Conservation (phyloP, 2,797 vertebrate species). For the Sardinella longiceps region DNA sequence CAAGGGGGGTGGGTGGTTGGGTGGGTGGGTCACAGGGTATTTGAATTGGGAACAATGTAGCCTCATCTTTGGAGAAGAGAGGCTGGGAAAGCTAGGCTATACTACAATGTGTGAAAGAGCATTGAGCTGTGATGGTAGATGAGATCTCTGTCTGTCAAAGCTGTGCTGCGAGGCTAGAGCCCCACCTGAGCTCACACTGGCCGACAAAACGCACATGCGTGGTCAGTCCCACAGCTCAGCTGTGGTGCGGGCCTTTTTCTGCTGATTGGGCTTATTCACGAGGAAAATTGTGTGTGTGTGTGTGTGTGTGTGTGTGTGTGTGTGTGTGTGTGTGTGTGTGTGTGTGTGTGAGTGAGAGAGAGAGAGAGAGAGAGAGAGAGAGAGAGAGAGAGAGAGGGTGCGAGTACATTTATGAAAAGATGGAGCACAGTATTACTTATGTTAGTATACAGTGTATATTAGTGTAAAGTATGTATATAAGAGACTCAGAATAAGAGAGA, state of each 20-base stretch:
- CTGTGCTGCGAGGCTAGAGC: not conserved
- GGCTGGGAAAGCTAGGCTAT: not conserved
- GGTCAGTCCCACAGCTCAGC: not conserved
- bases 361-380: not conserved
- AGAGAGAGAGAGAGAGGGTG: not conserved
- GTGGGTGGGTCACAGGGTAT: no score
- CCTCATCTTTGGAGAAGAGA: not conserved
- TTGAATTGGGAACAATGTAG: not conserved
- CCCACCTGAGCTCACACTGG: not conserved
- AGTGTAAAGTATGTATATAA: no score
- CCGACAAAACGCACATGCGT: not conserved
- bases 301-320: constrained; percentile 31
- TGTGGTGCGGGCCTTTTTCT: not conserved
- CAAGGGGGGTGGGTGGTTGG: no score
- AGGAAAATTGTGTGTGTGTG: not conserved
- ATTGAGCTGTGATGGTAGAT: not conserved
- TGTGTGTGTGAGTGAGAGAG: not conserved
- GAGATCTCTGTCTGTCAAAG: not conserved
- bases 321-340: not conserved
- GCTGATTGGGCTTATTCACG: not conserved
- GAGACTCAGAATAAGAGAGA: no score
- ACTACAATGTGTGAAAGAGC: not conserved
- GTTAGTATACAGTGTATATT: no score
- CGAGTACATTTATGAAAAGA: no score
- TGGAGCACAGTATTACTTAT: no score